phyloP scores from a whole-genome alignment of 35 echinoderm and acorn worm genomes.

The Hemicentrotus pulcherrimus region DNA sequence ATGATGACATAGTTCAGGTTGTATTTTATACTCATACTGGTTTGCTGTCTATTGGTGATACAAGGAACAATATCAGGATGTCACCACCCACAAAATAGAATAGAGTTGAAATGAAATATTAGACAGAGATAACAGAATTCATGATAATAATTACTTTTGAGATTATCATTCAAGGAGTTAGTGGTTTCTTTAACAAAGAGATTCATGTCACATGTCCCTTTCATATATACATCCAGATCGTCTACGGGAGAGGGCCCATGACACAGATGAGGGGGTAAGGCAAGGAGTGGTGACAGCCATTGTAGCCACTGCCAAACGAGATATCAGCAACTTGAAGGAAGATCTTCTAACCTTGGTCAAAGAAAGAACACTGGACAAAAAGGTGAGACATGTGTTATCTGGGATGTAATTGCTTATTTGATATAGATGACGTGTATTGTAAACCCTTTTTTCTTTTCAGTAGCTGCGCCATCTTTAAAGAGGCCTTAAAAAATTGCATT shows the following conservation, averaged over 20 bases:
- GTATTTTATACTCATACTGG: no score
- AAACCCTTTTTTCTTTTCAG: no score
- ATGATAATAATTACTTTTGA: neutral
- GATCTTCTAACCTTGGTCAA: conserved; percentile 83
- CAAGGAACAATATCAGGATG: no score
- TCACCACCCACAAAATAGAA: no score
- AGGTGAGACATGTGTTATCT: conserved; percentile 56
- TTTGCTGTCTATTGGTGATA: no score
- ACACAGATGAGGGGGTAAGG: conserved; percentile 87
- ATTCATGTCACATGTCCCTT: neutral
- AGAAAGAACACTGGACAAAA: conserved; percentile 96
- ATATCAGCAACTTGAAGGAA: conserved; percentile 73
- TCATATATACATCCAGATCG: conserved; percentile 57
- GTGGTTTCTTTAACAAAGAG: neutral
- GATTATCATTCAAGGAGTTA: neutral
- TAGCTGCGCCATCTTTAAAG: no score
- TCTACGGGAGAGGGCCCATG: conserved; percentile 78
- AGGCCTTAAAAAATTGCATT: no score
- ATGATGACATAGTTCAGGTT: no score
- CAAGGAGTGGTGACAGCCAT: conserved; percentile 75
- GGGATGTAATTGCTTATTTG: no score
- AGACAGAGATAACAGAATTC: no score
- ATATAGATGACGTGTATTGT: no score
- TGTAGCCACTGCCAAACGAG: conserved; percentile 79
- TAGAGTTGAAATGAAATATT: no score